phyloP scores from a whole-genome alignment of 2,797 vertebrate species.

The Melopsittacus undulatus region DNA sequence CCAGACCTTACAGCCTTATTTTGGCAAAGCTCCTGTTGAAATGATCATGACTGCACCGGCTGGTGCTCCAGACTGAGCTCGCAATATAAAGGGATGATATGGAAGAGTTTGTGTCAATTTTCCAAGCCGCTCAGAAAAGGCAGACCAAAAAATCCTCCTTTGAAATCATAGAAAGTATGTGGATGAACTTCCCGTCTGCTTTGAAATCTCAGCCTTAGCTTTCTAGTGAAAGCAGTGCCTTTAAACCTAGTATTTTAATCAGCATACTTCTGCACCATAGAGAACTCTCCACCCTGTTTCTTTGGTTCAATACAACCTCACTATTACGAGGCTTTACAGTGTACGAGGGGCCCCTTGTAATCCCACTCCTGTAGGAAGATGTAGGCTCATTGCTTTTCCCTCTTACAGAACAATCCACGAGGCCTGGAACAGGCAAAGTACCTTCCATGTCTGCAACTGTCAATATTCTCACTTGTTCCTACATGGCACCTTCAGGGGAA shows the following conservation, averaged over 20 bases:
- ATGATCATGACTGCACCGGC: background rate
- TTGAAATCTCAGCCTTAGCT: background rate
- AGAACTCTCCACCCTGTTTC: background rate
- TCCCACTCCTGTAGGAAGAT: background rate
- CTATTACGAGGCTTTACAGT: background rate
- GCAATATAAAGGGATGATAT: constrained; percentile 7
- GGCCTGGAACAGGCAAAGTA: background rate
- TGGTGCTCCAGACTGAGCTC: constrained; percentile 6
- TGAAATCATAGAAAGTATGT: background rate
- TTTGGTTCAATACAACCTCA: background rate
- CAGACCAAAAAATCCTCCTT: constrained; percentile 7
- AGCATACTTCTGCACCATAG: background rate
- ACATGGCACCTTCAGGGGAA: background rate
- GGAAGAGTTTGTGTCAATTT: constrained; percentile 22
- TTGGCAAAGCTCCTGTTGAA: constrained; percentile 22
- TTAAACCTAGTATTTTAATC: constrained; percentile 48
- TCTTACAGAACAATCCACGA: background rate
- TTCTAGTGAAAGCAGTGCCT: constrained; percentile 34
- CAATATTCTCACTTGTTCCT: background rate
- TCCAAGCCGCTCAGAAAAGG: background rate
- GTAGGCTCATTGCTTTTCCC: background rate
- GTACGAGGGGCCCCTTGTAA: background rate
- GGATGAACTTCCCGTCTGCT: background rate
- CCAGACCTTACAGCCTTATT: background rate
- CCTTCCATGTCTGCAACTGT: background rate